Base-by-base conservation (phyloP, 2,888 invertebrate genomes). In the Oxyscelio sp. region DNA sequence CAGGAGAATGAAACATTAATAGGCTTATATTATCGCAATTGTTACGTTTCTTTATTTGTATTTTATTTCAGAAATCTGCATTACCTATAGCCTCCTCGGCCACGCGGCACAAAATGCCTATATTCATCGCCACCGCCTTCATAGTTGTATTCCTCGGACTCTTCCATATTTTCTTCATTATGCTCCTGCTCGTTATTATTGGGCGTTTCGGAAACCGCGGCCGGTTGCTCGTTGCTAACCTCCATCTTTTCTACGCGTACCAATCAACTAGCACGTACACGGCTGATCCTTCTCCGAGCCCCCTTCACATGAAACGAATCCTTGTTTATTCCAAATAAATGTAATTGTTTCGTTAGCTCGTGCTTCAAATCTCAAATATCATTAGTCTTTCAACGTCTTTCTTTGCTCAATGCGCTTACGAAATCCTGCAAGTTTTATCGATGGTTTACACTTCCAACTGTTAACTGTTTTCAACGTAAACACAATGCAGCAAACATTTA, bases 21-120 rank as follows among this genome's bases (percentile, higher is more conserved):
- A n/a, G n/a, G n/a, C n/a, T n/a, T n/a, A n/a, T n/a, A n/a, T n/a
- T n/a, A n/a, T n/a, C n/a, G n/a, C n/a, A n/a, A n/a, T n/a, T n/a
- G n/a, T n/a, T n/a, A n/a, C n/a, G n/a, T n/a, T n/a, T n/a, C n/a
- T n/a, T n/a, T n/a, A n/a, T n/a, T n/a, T n/a, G n/a, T n/a, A n/a
- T n/a, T n/a, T n/a, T n/a, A n/a, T n/a, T n/a, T n/a, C n/a, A n/a
- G n/a, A n/a, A n/a, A n/a, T n/a, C n/a, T n/a, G n/a, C n/a, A 63
- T 45, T 93, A 95, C 95, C 95, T 94, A 88, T 95, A 95, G 66
- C 94, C 95, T 75, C 95, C 95, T 87, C 95, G 92, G 31, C 95
- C 94, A 80, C 94, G 92, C 38, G 94, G 94, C 65, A 94, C 91
- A 89, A 95, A 95, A 89, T 95, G 95, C 87, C 95, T 94, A 83